Evolutionary conservation across 2,113 vertebrate species (phyloP).

Genomic region (Speoplatyrhinus poulsoni): DNA sequence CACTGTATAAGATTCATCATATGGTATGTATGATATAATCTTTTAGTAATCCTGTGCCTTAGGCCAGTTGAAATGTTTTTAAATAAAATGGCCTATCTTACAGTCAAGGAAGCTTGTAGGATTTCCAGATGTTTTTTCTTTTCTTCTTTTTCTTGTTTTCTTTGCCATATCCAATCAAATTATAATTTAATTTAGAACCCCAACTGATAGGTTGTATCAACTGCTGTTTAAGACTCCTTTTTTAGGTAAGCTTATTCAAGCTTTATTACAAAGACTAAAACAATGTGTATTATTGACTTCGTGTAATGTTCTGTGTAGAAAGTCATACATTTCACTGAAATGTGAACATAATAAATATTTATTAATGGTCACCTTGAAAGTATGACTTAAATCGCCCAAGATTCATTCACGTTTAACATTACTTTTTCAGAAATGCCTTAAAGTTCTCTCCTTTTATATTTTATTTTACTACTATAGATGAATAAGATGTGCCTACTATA

Average conservation of each 20-base stretch:
- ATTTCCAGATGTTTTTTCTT: conserved; percentile 59
- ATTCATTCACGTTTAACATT: no score
- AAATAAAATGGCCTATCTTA: conserved; percentile 73
- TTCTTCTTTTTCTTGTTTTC: conserved; percentile 60
- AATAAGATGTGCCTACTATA: no score
- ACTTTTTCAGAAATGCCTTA: not conserved
- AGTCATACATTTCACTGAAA: conserved; percentile 77
- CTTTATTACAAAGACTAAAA: conserved; percentile 78
- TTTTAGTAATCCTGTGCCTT: conserved; percentile 80
- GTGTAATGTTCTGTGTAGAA: conserved; percentile 76
- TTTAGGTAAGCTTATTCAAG: conserved; percentile 74
- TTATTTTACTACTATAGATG: not conserved
- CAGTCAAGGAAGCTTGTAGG: conserved; percentile 66
- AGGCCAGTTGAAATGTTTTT: conserved; percentile 77
- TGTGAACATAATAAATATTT: conserved; percentile 79
- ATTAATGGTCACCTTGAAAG: conserved; percentile 75
- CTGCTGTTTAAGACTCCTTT: conserved; percentile 76
- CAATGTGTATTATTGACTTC: conserved; percentile 71
- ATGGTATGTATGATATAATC: conserved; percentile 64
- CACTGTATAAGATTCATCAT: conserved; percentile 56
- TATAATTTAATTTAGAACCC: conserved; percentile 66
- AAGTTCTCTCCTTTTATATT: not conserved
- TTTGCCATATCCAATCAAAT: conserved; percentile 67
- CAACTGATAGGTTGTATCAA: conserved; percentile 71
- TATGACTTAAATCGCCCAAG: conserved; percentile 1